Base-by-base conservation (phyloP, 2,113 vertebrate genomes). In the Hippopotamus amphibius region DNA sequence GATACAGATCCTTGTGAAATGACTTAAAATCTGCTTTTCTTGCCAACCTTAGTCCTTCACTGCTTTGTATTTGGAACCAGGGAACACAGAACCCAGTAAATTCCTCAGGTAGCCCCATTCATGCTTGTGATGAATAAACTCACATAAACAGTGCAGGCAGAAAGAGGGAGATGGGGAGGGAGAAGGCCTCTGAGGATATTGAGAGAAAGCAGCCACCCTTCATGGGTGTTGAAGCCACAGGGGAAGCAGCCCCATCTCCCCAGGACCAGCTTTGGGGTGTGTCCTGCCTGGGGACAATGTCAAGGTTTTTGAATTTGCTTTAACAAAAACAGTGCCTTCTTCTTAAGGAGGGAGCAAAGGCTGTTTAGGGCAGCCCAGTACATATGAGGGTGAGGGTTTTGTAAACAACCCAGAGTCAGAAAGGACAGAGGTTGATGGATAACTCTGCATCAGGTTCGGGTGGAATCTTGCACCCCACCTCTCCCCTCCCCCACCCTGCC, bases 371-470 rank as follows among this genome's bases (percentile, higher is more conserved):
- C 81, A 26, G 50, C 33, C 37, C 53, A 21, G 61, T 33, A 22
- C 76, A 63, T 13, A 68, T 66, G n/a, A 91, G 77, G 88, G 81
- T 69, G 71, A 95, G 48, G 65, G 53, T 33, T 84, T 71, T 90
- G 76, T 97, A 97, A 97, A 95, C 91, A 96, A 72, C 12, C 53
- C 33, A 1, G 68, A 88, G 88, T 89, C 80, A 87, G 83, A 93
- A 92, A 61, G 0, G 95, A 93, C 93, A 82, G 84, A 82, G 85
- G 16, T 26, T 96, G 93, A 98, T 95, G 92, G 97, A 95, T 97
- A 95, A 41, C 76, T 43, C 7, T 1, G 37, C 71, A 43, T 71
- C 85, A 88, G 48, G 43, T 66, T 65, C 2, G 5, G 61, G 87
- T 12, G 72, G 59, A 93, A 79, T 94, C 66, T 90, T 41, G 33